Conservation (phyloP, 2,113 vertebrate species). For the Cyanistes caeruleus region DNA sequence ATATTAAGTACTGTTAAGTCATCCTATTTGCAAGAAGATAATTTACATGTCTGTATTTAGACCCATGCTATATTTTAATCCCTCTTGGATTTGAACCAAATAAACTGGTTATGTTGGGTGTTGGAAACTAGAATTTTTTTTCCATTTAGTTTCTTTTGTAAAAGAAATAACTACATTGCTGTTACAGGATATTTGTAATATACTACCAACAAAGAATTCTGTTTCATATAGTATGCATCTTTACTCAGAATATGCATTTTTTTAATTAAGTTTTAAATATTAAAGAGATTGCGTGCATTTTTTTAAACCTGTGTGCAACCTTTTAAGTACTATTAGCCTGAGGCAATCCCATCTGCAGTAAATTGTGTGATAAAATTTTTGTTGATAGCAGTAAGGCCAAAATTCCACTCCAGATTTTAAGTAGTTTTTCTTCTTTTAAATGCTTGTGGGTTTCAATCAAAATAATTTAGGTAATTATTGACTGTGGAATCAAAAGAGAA, state of each 20-base stretch:
- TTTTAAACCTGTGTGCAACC: neutral
- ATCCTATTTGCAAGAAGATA: neutral
- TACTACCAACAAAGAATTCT: neutral
- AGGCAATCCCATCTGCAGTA: neutral
- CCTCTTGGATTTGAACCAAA: neutral
- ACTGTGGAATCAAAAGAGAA: neutral
- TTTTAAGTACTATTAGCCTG: neutral
- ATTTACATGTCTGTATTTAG: conserved; percentile 2
- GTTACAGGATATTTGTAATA: neutral
- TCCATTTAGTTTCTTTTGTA: neutral
- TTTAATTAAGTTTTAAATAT: neutral
- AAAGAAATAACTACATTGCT: neutral
- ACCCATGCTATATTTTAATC: neutral
- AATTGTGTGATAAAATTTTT: neutral
- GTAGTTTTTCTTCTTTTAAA: neutral
- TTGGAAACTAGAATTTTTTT: neutral
- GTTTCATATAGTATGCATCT: neutral
- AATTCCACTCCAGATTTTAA: neutral
- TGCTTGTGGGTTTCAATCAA: neutral
- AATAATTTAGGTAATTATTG: neutral
- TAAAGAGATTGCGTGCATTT: neutral
- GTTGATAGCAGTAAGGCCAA: neutral
- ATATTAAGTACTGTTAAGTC: neutral
- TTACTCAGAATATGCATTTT: neutral
- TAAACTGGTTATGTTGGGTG: neutral